Conservation (phyloP, 2,113 vertebrate species). For the Ursus arctos region DNA sequence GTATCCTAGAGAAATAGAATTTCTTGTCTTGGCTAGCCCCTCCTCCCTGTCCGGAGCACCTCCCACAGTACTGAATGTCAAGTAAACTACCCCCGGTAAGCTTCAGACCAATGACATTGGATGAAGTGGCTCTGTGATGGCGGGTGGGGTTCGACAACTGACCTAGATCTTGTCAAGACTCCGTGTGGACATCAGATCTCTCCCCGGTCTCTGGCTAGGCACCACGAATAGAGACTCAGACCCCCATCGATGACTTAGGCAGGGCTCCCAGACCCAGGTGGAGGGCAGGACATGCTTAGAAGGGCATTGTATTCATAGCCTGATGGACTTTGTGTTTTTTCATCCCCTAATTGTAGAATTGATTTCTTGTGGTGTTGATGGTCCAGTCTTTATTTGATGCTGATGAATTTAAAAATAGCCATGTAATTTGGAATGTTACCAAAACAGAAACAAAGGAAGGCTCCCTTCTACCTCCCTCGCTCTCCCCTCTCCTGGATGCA, state of each 20-base stretch:
- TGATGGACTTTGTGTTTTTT: neutral
- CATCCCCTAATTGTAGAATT: neutral
- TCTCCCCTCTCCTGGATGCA: neutral
- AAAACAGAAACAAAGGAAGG: neutral
- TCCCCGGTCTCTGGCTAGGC: neutral
- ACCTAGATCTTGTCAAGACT: neutral
- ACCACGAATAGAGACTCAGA: neutral
- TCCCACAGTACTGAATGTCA: accelerated
- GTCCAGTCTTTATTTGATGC: neutral
- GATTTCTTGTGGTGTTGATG: neutral
- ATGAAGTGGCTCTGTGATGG: neutral
- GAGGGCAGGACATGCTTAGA: accelerated
- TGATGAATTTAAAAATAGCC: neutral
- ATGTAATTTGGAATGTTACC: accelerated
- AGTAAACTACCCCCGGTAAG: no score
- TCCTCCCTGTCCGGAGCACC: neutral
- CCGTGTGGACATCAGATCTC: neutral
- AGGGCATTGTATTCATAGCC: neutral
- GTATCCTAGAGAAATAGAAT: neutral
- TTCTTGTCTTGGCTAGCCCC: no score
- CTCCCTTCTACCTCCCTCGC: neutral
- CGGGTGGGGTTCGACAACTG: neutral
- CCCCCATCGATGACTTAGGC: neutral
- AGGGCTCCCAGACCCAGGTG: neutral
- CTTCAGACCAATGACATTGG: no score